Percentiles rank a stretch among this genome's conserved stretches.
Evolutionary conservation across 2,888 invertebrate species (phyloP).

Genomic region (Globia sparganii): DNA sequence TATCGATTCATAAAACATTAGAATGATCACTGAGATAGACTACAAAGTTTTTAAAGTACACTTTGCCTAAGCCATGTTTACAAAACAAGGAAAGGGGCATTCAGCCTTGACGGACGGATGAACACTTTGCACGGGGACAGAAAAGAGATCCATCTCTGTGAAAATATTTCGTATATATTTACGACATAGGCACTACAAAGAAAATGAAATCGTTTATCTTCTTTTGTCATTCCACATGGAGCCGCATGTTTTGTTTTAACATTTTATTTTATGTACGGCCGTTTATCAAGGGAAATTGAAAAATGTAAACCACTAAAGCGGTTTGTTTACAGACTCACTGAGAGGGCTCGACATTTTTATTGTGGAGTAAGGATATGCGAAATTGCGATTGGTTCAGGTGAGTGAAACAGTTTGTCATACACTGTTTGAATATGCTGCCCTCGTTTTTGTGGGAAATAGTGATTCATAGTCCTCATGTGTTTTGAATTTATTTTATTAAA

Average conservation of each 20-base stretch:
- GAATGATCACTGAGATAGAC: slow-evolving; percentile 24
- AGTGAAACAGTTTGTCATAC: slow-evolving; percentile 43
- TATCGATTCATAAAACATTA: slow-evolving; percentile 33
- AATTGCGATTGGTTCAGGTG: slow-evolving; percentile 53
- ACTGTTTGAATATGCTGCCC: slow-evolving; percentile 12
- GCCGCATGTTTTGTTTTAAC: slow-evolving; percentile 62
- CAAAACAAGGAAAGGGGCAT: slow-evolving; percentile 52
- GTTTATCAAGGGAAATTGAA: slow-evolving; percentile 63
- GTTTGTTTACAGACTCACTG: slow-evolving; percentile 60
- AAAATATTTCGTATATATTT: slow-evolving; percentile 63
- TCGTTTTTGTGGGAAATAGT: slow-evolving; percentile 8
- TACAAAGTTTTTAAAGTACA: slow-evolving; percentile 37
- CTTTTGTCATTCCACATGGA: slow-evolving; percentile 66
- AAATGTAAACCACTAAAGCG: slow-evolving; percentile 60
- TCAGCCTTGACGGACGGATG: slow-evolving; percentile 45
- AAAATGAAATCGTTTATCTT: slow-evolving; percentile 68
- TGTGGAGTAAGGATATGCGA: slow-evolving; percentile 35
- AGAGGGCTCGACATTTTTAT: slow-evolving; percentile 52
- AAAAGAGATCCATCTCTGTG: slow-evolving; percentile 51
- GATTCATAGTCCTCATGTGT: slow-evolving; percentile 37
- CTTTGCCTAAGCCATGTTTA: slow-evolving; percentile 36
- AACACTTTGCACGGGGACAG: slow-evolving; percentile 45
- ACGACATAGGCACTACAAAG: slow-evolving; percentile 60
- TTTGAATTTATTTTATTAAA: slow-evolving; percentile 25
- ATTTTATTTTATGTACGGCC: slow-evolving; percentile 62